Conservation (phyloP, 2,113 vertebrate species). For the Gymnarchus niloticus region DNA sequence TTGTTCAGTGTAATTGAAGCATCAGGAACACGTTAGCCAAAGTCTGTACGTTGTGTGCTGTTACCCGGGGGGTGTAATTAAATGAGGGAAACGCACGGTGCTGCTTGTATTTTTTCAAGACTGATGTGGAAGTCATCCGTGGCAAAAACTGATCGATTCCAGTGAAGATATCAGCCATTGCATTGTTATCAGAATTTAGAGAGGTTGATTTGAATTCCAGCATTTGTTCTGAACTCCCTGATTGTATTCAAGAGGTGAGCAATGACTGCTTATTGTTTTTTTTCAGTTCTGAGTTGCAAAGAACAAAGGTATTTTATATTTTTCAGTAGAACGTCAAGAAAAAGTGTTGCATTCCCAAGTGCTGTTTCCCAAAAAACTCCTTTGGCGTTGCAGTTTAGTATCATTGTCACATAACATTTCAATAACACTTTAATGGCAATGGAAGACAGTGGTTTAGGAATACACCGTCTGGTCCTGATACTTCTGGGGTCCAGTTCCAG, state of each 20-base stretch:
- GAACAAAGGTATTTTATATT: background rate
- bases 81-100: conserved; percentile 34
- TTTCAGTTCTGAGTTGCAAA: background rate
- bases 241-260: conserved; percentile 21
- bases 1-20: conserved; percentile 34
- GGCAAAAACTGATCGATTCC: conserved; percentile 29
- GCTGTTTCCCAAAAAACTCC: background rate
- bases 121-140: conserved; percentile 13
- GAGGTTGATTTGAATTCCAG: conserved; percentile 17
- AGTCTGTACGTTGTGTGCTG: conserved; percentile 29
- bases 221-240: background rate
- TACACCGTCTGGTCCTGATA: background rate
- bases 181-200: conserved; percentile 19
- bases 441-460: background rate
- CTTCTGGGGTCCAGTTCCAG: background rate
- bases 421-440: background rate
- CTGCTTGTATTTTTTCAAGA: conserved; percentile 17
- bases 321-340: background rate
- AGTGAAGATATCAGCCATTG: conserved; percentile 23
- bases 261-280: background rate
- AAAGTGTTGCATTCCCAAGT: background rate
- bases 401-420: background rate
- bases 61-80: conserved; percentile 29
- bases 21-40: conserved; percentile 29
- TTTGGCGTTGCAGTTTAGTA: background rate